Evolutionary conservation across 1,140 invertebrate species (phyloP).

Genomic region (Hylaeus volcanicus): DNA sequence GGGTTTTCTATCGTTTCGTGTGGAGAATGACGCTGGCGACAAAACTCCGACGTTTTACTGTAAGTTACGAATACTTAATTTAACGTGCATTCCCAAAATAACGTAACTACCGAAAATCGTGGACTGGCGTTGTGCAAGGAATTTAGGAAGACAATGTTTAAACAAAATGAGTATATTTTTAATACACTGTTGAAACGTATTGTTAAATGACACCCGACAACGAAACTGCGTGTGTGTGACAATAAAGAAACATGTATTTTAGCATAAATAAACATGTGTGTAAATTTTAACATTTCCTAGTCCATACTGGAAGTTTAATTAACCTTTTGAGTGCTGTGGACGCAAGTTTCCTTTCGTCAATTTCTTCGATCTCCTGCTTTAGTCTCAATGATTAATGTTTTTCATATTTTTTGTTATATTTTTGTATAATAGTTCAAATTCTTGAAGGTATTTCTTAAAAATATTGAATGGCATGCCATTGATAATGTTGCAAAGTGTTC

Average conservation of each 20-base stretch:
- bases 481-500: no score
- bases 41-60: constrained; percentile 10
- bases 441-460: no score
- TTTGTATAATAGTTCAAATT: no score
- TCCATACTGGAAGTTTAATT: background rate
- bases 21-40: constrained; percentile 20
- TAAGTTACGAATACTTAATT: background rate
- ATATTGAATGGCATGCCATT: no score
- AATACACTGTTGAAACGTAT: background rate
- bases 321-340: background rate
- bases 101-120: background rate
- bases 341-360: no score
- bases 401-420: background rate
- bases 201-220: background rate
- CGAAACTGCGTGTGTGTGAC: background rate
- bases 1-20: background rate
- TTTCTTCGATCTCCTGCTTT: no score
- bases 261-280: background rate
- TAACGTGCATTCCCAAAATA: background rate
- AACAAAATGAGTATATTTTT: background rate
- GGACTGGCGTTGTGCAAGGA: background rate
- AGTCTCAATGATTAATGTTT: background rate
- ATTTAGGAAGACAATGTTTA: background rate
- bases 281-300: background rate
- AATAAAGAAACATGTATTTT: background rate